A percentile compares a stretch with the other conserved stretches of the same genome.
phyloP scores from a whole-genome alignment of 2,113 vertebrate species.

The Limanda limanda region DNA sequence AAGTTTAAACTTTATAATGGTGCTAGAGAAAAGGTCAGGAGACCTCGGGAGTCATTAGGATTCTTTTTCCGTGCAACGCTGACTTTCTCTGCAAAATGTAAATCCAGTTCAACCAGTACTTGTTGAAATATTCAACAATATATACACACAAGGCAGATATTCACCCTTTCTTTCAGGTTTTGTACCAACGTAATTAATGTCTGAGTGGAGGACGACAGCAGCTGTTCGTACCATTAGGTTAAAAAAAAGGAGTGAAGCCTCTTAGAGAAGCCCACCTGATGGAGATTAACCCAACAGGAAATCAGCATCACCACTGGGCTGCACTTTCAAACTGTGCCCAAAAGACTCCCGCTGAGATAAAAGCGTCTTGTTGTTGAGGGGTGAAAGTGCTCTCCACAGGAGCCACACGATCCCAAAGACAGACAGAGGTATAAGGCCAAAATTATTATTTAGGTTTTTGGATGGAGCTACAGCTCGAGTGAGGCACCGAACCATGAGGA shows the following conservation, averaged over 20 bases:
- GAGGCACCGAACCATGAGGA: too few species aligned
- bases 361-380: slow-evolving; percentile 8
- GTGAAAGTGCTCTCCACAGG: not conserved
- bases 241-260: not conserved
- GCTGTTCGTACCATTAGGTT: not conserved
- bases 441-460: not conserved
- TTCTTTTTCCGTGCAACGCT: not conserved
- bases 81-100: not conserved
- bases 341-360: slow-evolving; percentile 2
- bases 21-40: too few species aligned
- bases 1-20: too few species aligned
- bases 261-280: not conserved
- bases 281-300: not conserved
- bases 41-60: not conserved
- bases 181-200: not conserved
- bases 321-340: not conserved
- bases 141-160: not conserved
- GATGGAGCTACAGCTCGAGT: not conserved
- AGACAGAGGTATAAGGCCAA: not conserved
- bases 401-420: not conserved
- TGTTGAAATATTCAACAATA: not conserved
- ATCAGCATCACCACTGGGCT: not conserved
- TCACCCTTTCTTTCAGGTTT: slow-evolving; percentile 6
- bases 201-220: not conserved
- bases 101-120: not conserved